These are phyloP conservation scores for Aegotheles bennettii DNA, from an alignment of 2,113 vertebrate genomes.

Conservation along the genomic window DNA sequence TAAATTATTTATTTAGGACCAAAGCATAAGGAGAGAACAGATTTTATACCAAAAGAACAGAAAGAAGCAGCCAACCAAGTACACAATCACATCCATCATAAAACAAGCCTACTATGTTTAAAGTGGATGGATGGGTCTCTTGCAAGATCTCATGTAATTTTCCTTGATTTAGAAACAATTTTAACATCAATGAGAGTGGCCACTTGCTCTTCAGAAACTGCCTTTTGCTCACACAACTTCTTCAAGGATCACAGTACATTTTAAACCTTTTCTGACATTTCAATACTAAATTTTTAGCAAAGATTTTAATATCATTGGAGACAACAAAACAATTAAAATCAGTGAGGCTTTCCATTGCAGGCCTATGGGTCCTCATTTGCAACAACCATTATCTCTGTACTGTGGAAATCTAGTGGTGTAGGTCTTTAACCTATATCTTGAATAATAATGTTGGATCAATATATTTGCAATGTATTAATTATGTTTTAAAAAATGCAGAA, in stretches of 20 bases:
- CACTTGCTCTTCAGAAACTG: not conserved
- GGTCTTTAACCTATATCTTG: not conserved
- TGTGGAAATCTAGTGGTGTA: not conserved
- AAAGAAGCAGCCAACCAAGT: not conserved
- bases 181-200: not conserved
- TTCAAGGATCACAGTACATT: not conserved
- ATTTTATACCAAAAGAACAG: not conserved
- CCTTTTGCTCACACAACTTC: not conserved
- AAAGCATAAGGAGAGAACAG: not conserved
- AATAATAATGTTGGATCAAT: not conserved
- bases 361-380: not conserved
- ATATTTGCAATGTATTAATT: not conserved
- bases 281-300: not conserved
- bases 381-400: not conserved
- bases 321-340: not conserved
- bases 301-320: not conserved
- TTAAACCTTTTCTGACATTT: not conserved
- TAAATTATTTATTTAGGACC: constrained; percentile 12
- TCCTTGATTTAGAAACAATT: not conserved
- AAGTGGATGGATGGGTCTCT: not conserved
- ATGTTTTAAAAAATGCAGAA: not conserved
- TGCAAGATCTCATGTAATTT: not conserved
- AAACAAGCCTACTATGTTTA: not conserved
- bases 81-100: not conserved
- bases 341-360: not conserved